Conservation (phyloP, 2,113 vertebrate genomes). For the Enhydra lutris region DNA sequence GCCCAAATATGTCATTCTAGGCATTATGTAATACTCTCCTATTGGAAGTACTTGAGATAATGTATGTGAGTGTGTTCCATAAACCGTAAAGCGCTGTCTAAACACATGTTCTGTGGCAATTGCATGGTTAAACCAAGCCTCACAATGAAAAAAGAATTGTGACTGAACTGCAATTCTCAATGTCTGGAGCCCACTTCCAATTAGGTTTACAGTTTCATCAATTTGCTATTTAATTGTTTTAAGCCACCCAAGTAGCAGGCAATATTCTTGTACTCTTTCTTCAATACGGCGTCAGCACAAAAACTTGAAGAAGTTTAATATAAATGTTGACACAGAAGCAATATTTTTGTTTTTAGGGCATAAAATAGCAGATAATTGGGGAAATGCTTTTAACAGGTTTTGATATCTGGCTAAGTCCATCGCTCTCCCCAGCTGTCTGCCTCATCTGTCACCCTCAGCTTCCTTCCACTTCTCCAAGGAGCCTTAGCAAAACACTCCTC, state of each 20-base stretch:
- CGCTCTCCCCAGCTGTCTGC: neutral
- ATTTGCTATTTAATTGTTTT: conserved; percentile 26
- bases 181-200: conserved; percentile 4
- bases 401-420: neutral
- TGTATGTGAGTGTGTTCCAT: neutral
- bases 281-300: neutral
- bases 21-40: neutral
- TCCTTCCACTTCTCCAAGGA: neutral
- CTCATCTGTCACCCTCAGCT: neutral
- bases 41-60: neutral
- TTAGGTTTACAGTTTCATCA: neutral
- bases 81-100: neutral
- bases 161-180: neutral
- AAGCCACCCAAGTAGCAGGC: neutral
- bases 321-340: neutral
- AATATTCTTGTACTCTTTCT: neutral
- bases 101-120: neutral
- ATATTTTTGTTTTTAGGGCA: neutral
- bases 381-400: neutral
- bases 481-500: neutral
- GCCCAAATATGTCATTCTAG: neutral
- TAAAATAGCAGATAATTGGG: neutral
- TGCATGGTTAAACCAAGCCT: neutral
- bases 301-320: neutral
- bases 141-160: neutral